A percentile compares a stretch with the other conserved stretches of the same genome.
phyloP scores from a whole-genome alignment of 2,888 invertebrate species.

The Plebejus argus region DNA sequence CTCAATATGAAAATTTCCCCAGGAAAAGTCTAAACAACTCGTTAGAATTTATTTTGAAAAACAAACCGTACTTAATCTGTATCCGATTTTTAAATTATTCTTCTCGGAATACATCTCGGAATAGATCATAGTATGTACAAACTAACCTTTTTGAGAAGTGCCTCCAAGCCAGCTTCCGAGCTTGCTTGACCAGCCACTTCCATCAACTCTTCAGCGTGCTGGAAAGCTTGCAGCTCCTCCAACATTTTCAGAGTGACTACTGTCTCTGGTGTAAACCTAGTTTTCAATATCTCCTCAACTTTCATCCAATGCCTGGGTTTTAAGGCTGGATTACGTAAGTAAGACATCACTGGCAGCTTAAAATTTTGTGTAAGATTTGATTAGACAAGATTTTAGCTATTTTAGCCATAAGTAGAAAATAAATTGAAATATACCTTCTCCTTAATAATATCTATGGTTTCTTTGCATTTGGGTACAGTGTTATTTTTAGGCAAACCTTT shows the following conservation, averaged over 20 bases:
- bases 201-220: conserved; percentile 86
- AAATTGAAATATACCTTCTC: conserved; percentile 81
- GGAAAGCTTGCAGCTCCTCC: conserved; percentile 88
- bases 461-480: conserved; percentile 88
- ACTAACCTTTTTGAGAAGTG: conserved; percentile 86
- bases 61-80: no score
- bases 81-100: no score
- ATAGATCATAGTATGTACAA: background rate
- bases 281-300: conserved; percentile 86
- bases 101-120: no score
- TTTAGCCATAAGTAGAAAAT: background rate
- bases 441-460: conserved; percentile 88
- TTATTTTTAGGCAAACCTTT: conserved; percentile 91
- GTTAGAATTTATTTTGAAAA: no score
- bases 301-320: conserved; percentile 92
- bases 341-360: conserved; percentile 88
- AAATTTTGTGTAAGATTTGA: conserved; percentile 33
- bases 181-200: conserved; percentile 94
- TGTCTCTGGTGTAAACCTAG: conserved; percentile 87
- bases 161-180: conserved; percentile 91
- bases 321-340: conserved; percentile 89
- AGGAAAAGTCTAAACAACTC: no score
- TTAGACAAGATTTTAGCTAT: background rate
- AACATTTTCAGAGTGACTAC: conserved; percentile 84
- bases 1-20: no score